Conservation (phyloP, 2,797 vertebrate genomes). For the Pipistrellus kuhlii region DNA sequence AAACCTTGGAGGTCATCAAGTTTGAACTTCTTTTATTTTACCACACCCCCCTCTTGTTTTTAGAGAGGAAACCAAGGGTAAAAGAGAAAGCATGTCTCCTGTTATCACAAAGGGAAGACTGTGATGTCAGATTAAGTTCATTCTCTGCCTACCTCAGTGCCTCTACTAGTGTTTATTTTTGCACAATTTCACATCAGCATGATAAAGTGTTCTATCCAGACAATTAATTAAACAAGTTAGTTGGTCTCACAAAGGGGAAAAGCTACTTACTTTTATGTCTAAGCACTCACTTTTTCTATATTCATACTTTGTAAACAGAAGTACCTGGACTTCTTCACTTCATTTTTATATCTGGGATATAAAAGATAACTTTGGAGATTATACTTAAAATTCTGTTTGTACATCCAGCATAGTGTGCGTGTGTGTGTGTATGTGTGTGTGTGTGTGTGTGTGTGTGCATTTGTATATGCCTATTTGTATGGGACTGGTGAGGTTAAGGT, state of each 20-base stretch:
- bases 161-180: neutral
- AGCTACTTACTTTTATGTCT: neutral
- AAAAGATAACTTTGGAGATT: neutral
- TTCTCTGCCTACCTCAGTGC: neutral
- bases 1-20: conserved; percentile 3
- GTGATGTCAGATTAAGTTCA: neutral
- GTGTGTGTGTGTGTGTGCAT: accelerated
- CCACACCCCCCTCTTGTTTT: neutral
- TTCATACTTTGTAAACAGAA: neutral
- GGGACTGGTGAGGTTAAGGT: neutral
- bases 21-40: conserved; percentile 55
- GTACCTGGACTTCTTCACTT: neutral
- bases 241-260: neutral
- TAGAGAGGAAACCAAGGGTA: conserved; percentile 2
- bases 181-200: neutral
- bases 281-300: neutral
- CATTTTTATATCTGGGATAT: neutral
- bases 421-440: too few relatives aligned
- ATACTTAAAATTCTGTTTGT: neutral
- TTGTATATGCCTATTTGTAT: neutral
- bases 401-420: neutral
- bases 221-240: neutral
- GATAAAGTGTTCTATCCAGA: neutral
- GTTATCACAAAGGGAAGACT: neutral
- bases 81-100: neutral